phyloP scores from a whole-genome alignment of 1,140 invertebrate species.

The Drosophila bifasciata region DNA sequence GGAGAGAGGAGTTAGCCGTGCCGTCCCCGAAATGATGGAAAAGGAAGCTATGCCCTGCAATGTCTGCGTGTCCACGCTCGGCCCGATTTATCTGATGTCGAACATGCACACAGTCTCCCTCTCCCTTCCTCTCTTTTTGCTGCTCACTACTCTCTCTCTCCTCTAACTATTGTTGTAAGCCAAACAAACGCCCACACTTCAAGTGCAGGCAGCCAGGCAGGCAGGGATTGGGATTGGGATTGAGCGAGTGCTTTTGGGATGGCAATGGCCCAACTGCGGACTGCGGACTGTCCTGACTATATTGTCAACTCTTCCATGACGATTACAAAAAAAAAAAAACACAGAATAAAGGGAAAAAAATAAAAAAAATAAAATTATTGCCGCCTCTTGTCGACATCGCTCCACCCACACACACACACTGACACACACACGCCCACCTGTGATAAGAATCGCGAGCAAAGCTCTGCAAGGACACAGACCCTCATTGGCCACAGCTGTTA shows the following conservation, averaged over 20 bases:
- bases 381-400: slow-evolving; percentile 75
- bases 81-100: slow-evolving; percentile 77
- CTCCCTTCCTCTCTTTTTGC: too few species aligned
- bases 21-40: slow-evolving; percentile 34
- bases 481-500: slow-evolving; percentile 73
- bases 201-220: slow-evolving; percentile 11
- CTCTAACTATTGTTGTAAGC: slow-evolving; percentile 45
- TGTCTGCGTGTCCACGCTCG: slow-evolving; percentile 64
- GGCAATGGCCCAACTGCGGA: slow-evolving; percentile 33
- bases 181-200: slow-evolving; percentile 78
- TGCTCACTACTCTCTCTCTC: not conserved
- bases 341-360: too few species aligned
- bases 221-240: not conserved
- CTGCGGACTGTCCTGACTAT: slow-evolving; percentile 20
- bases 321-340: slow-evolving; percentile 65
- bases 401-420: slow-evolving; percentile 45
- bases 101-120: slow-evolving; percentile 57
- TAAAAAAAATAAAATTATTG: slow-evolving; percentile 54
- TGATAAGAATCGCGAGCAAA: slow-evolving; percentile 50
- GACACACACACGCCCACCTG: not conserved
- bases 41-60: slow-evolving; percentile 58
- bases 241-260: not conserved
- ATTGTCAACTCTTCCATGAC: slow-evolving; percentile 77
- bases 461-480: slow-evolving; percentile 66
- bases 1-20: slow-evolving; percentile 3